A percentile compares a stretch with the other conserved stretches of the same genome.
Conservation (phyloP, 1,140 invertebrate genomes). For the Araneus ventricosus region DNA sequence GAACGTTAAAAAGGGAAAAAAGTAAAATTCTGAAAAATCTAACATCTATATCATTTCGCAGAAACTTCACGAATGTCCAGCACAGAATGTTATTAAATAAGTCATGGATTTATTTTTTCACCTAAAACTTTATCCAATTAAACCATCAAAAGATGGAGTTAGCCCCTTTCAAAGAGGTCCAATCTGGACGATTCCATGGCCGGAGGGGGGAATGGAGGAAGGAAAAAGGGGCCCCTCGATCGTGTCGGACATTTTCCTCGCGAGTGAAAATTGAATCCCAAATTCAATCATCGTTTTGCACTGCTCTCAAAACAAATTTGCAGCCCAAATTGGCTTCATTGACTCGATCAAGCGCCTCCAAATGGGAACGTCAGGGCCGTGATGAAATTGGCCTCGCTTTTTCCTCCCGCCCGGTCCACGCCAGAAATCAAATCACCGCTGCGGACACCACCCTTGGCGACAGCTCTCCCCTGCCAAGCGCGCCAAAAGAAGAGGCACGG, state of each 20-base stretch:
- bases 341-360: conserved; percentile 76
- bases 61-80: too few species aligned
- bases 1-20: too few species aligned
- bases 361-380: conserved; percentile 72
- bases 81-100: too few species aligned
- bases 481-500: background rate
- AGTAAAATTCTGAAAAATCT: too few species aligned
- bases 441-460: background rate
- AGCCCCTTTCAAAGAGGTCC: background rate
- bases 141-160: too few species aligned
- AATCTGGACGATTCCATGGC: background rate
- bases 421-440: conserved; percentile 74
- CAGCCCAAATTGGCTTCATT: conserved; percentile 76
- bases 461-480: background rate
- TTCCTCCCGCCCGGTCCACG: conserved; percentile 42
- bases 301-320: conserved; percentile 77
- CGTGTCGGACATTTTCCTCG: conserved; percentile 66
- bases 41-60: too few species aligned
- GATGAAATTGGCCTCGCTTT: conserved; percentile 72
- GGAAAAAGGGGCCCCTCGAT: background rate
- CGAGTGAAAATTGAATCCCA: conserved; percentile 75
- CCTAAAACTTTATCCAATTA: too few species aligned
- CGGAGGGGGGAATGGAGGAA: background rate
- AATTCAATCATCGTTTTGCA: conserved; percentile 77
- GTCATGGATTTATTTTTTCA: too few species aligned